These are phyloP conservation scores for Napeogenes sylphis DNA, from an alignment of 2,888 invertebrate genomes.

Conservation along the genomic window DNA sequence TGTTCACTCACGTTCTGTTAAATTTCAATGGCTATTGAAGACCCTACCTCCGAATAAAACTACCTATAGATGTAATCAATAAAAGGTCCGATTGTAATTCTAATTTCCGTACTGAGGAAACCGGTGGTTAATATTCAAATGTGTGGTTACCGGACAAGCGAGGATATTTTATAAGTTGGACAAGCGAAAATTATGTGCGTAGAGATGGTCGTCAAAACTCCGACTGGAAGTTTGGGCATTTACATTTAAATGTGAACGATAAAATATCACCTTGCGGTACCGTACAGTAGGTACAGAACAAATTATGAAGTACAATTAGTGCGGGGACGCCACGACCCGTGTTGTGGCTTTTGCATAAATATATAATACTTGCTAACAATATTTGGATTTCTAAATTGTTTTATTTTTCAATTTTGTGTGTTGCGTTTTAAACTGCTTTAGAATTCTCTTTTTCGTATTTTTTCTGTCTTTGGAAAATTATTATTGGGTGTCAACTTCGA, in stretches of 20 bases:
- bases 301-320: conserved; percentile 70
- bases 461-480: no score
- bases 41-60: conserved; percentile 58
- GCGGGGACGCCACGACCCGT: conserved; percentile 35
- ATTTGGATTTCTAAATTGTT: no score
- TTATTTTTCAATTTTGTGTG: no score
- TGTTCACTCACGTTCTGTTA: conserved; percentile 74
- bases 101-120: conserved; percentile 40
- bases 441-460: no score
- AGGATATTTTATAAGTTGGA: conserved; percentile 62
- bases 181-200: conserved; percentile 64
- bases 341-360: background rate
- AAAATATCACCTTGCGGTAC: conserved; percentile 62
- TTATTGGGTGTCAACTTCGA: no score
- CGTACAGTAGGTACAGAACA: conserved; percentile 46
- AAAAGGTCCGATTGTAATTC: conserved; percentile 36
- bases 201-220: conserved; percentile 54
- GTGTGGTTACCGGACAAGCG: conserved; percentile 42
- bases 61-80: conserved; percentile 29
- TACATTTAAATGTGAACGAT: conserved; percentile 68
- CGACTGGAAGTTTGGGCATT: conserved; percentile 59
- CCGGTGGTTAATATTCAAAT: conserved; percentile 53
- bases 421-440: no score
- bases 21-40: conserved; percentile 70
- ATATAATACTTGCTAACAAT: background rate